Base-by-base conservation (phyloP, 1,140 invertebrate species). In the Drosophila erecta region DNA sequence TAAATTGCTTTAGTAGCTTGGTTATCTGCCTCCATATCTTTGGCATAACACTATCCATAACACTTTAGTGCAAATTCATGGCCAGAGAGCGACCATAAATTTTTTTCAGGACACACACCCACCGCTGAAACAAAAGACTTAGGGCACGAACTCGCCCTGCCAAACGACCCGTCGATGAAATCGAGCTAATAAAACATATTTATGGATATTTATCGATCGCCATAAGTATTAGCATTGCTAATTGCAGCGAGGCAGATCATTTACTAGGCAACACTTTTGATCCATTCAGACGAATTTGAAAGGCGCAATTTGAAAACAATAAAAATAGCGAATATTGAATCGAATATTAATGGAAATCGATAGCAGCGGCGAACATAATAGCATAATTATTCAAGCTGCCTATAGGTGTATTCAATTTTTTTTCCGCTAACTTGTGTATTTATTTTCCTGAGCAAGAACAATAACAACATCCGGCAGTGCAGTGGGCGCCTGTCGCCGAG, bases 381-480 rank as follows among this genome's bases (percentile, higher is more conserved):
- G 53, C 64, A 76, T 85, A 85, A 85, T 72, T 77, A 77, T 76
- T 73, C 75, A 81, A 73, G 38, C 41, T 55, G 55, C 53, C 43
- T 47, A 30, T 10, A 30, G 30, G 33, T 33, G 49, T 35, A 76
- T 22, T 46, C 24, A 44, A 4, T 10, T 3, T 41, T 54, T 20
- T 38, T 22, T 65, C 12, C 33, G 41, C 33, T 38, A 22, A 57
- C 53, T 14, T 54, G 51, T 54, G 54, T 62, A 44, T 17, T 44
- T 54, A 51, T 51, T 51, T 53, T 43, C 64, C 33, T 35, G 44
- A 44, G 59, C 62, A 64, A 57, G 51, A 76, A 75, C 59, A 73
- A 70, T 60, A 76, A 77, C 84, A 65, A 89, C 84, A 89, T 89
- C 84, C 84, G 84, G 84, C 84, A 89, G 80, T 46, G 43, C 44